Evolutionary conservation across 2,797 vertebrate genomes (phyloP).

Genomic region (Enteromius afrohamiltoni): DNA sequence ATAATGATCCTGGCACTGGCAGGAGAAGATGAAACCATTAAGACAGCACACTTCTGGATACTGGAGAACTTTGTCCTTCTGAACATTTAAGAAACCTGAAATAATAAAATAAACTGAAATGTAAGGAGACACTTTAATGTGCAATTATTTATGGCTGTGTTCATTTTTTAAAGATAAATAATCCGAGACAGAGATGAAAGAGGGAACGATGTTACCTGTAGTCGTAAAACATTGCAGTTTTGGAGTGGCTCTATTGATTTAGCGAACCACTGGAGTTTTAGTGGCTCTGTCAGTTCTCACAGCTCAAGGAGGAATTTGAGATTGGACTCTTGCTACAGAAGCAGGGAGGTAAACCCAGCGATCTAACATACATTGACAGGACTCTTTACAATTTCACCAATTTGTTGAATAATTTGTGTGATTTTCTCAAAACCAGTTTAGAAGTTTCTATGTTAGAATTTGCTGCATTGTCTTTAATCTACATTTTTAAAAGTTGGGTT

Average conservation of each 20-base stretch:
- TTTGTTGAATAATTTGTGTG: not conserved
- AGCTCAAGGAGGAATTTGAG: conserved; percentile 67
- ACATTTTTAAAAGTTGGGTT: not conserved
- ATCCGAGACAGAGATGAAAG: conserved; percentile 10
- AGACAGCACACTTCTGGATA: conserved; percentile 14
- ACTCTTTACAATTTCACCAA: not conserved
- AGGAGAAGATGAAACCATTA: conserved; percentile 4
- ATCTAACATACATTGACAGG: conserved; percentile 16
- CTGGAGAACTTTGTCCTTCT: not conserved
- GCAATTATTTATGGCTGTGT: conserved; percentile 6
- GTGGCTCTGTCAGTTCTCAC: conserved; percentile 71
- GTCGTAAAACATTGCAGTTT: conserved; percentile 40
- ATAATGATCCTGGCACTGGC: conserved; percentile 6
- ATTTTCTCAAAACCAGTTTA: not conserved
- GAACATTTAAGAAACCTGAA: not conserved
- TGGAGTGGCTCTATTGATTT: conserved; percentile 23
- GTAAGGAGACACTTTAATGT: not conserved
- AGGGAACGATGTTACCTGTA: not conserved
- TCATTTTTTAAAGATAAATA: not conserved
- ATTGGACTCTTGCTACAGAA: conserved; percentile 42
- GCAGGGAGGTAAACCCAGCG: conserved; percentile 10
- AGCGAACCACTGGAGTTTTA: conserved; percentile 58
- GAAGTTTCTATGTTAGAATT: not conserved
- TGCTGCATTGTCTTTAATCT: not conserved
- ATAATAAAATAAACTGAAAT: conserved; percentile 4